Conservation (phyloP, 2,888 invertebrate genomes). For the Trichopoda pennipes region DNA sequence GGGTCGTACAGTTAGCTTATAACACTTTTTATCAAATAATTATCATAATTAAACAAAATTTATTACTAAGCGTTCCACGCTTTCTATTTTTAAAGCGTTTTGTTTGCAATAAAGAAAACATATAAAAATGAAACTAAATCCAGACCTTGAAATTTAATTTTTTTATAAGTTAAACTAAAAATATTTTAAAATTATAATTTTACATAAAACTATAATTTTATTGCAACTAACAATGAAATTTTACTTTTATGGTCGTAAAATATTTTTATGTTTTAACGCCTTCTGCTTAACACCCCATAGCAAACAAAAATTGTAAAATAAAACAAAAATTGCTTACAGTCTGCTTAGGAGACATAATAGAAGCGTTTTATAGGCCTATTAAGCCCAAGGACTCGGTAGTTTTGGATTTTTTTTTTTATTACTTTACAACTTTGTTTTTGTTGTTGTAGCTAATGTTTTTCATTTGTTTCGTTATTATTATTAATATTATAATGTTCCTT, state of each 20-base stretch:
- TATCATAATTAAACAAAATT: too few relatives aligned
- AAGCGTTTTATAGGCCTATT: slow-evolving; percentile 62
- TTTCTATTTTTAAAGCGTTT: too few relatives aligned
- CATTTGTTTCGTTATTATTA: neutral
- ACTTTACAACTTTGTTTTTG: neutral
- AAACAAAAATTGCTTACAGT: slow-evolving; percentile 62
- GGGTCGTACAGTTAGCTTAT: too few relatives aligned
- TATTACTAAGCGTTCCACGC: too few relatives aligned
- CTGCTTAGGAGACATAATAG: slow-evolving; percentile 63
- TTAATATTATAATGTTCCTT: too few relatives aligned
- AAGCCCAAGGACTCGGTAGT: slow-evolving; percentile 56
- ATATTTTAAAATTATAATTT: neutral
- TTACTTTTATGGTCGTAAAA: slow-evolving; percentile 15
- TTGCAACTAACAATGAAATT: slow-evolving; percentile 32
- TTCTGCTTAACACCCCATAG: slow-evolving; percentile 29
- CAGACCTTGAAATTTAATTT: too few relatives aligned
- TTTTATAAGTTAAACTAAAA: too few relatives aligned
- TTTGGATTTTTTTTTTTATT: slow-evolving; percentile 3
- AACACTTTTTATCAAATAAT: too few relatives aligned
- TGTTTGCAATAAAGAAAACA: too few relatives aligned
- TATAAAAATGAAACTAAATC: too few relatives aligned
- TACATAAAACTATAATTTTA: slow-evolving; percentile 32
- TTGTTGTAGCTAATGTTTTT: neutral
- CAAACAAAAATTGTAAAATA: slow-evolving; percentile 26
- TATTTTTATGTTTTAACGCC: neutral